phyloP scores from a whole-genome alignment of 2,797 vertebrate species.

The Molossus molossus region DNA sequence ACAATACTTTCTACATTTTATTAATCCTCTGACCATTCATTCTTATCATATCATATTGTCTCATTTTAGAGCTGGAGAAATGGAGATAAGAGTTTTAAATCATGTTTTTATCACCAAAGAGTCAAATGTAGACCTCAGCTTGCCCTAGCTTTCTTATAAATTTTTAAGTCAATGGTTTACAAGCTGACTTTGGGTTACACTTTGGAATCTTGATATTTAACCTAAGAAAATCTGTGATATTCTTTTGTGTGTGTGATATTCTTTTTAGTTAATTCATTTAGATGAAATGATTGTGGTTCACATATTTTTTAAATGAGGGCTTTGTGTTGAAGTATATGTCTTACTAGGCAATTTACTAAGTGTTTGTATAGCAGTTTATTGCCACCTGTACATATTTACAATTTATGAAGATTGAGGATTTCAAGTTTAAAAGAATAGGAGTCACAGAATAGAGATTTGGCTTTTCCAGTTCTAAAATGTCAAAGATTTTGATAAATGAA shows the following conservation, averaged over 20 bases:
- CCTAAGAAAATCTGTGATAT: neutral
- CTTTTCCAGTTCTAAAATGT: neutral
- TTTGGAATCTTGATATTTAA: constrained; percentile 6
- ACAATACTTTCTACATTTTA: neutral
- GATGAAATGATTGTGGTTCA: constrained; percentile 20
- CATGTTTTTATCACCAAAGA: neutral
- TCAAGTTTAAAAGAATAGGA: neutral
- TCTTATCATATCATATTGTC: neutral
- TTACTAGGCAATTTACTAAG: neutral
- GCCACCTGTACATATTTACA: neutral
- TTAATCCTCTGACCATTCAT: neutral
- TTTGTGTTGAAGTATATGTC: neutral
- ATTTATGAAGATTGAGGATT: neutral
- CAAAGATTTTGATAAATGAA: neutral
- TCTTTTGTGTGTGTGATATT: neutral
- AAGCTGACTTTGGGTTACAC: neutral
- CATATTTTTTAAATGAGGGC: neutral
- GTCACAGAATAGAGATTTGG: neutral
- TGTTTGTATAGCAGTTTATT: neutral
- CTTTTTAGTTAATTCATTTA: constrained; percentile 21
- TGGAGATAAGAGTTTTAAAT: neutral
- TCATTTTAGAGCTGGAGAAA: neutral
- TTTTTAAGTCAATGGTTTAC: neutral
- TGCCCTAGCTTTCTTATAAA: neutral
- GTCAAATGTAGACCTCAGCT: neutral